Base-by-base conservation (phyloP, 2,113 vertebrate genomes). In the Bujurquina vittata region DNA sequence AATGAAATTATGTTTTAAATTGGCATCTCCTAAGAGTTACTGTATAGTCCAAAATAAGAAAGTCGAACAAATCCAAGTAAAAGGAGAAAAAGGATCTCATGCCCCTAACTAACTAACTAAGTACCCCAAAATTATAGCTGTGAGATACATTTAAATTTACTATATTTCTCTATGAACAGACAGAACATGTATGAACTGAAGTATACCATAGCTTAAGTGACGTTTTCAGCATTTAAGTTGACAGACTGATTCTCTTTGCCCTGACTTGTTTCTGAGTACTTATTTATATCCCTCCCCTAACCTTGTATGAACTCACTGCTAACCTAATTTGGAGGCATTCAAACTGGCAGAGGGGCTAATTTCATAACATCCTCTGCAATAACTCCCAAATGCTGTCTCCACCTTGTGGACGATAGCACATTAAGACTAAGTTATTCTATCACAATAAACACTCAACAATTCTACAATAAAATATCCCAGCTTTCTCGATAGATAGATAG, bases 1-100 rank as follows among this genome's bases (percentile, higher is more conserved):
- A 69, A 49, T 69, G 65, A 31, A 69, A 69, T 49, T 20, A 69
- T 11, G 43, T 69, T 69, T 69, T 69, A 69, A 37, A 69, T 69
- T 5, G 10, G 49, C 63, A 69, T 29, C 8, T 49, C 40, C 40
- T 29, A 69, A 69, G 40, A 49, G n/a, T 69, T 29, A 67, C n/a
- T n/a, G n/a, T n/a, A 67, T 67, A 69, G 26, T 69, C 3, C 0
- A 49, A 15, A 69, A 22, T 43, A 69, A 18, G 8, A 26, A 26
- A 49, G 63, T 69, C 22, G 22, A 69, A 18, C 46, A 69, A 69
- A 49, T 29, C 3, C 63, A 69, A 23, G 43, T 46, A 18, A 52
- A 18, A 1, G 2, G 5, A 7, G 43, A 18, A 52, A 52, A n/a
- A n/a, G n/a, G n/a, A n/a, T n/a, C n/a, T n/a, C n/a, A n/a, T n/a